A percentile compares a stretch with the other conserved stretches of the same genome.
Evolutionary conservation across 2,797 vertebrate species (phyloP).

Genomic region (Threskiornis aethiopicus): DNA sequence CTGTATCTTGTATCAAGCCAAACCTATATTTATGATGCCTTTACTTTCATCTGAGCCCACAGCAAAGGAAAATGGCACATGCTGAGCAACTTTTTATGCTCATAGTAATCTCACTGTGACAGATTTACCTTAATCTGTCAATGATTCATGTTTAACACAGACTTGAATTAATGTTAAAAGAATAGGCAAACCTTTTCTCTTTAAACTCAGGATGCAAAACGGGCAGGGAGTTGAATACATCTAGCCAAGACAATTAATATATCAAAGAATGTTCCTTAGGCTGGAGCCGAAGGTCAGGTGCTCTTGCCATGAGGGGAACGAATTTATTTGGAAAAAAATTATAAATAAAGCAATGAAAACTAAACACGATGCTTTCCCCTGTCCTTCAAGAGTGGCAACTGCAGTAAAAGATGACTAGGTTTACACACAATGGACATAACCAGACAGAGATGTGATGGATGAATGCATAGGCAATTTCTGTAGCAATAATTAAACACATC

Average conservation of each 20-base stretch:
- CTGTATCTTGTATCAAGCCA: not conserved
- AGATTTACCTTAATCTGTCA: conserved; percentile 44
- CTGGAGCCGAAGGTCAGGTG: not conserved
- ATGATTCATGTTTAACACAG: conserved; percentile 25
- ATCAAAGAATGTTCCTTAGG: not conserved
- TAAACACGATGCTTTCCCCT: not conserved
- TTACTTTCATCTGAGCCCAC: not conserved
- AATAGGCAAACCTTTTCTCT: not conserved
- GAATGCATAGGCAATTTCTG: not conserved
- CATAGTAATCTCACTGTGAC: not conserved
- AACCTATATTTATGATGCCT: not conserved
- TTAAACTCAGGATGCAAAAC: not conserved
- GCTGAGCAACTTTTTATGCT: not conserved
- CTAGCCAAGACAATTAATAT: not conserved
- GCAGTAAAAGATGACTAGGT: not conserved
- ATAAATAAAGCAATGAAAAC: not conserved
- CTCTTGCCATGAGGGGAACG: not conserved
- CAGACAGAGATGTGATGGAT: not conserved
- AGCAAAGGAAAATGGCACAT: not conserved
- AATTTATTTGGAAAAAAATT: not conserved
- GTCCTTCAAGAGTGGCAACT: not conserved
- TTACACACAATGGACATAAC: not conserved
- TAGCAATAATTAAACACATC: not conserved
- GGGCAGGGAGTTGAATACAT: not conserved
- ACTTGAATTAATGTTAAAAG: conserved; percentile 15